Conservation (phyloP, 2,113 vertebrate genomes). For the Rattus rattus region DNA sequence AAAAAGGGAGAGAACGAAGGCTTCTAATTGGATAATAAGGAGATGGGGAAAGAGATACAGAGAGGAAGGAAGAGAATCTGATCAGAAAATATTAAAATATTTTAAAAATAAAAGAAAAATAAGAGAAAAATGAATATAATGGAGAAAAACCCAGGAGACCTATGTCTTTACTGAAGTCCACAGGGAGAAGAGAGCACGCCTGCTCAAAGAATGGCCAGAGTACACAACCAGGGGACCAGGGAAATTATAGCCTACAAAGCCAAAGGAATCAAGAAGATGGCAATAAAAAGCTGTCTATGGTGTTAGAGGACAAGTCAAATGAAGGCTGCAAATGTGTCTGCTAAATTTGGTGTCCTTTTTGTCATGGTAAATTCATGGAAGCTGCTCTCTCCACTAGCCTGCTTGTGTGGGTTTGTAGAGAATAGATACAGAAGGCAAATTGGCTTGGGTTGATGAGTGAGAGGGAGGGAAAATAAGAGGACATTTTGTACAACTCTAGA, state of each 20-base stretch:
- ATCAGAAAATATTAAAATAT: not conserved
- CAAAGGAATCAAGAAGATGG: not conserved
- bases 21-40: not conserved
- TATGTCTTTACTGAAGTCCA: not conserved
- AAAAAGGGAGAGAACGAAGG: not conserved
- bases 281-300: not conserved
- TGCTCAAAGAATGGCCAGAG: not conserved
- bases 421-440: not conserved
- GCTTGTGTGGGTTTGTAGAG: not conserved
- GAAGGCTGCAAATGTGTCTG: not conserved
- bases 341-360: constrained; percentile 9
- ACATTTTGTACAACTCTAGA: not conserved
- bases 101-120: not conserved
- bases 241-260: not conserved
- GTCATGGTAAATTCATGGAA: not conserved
- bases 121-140: not conserved
- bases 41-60: not conserved
- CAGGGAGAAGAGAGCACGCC: not conserved
- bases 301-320: not conserved
- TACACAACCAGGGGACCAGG: not conserved
- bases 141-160: not conserved
- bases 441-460: not conserved
- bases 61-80: not conserved
- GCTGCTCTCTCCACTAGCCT: not conserved
- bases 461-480: not conserved